phyloP scores from a whole-genome alignment of 2,888 invertebrate genomes.

The Nephrotoma appendiculata region DNA sequence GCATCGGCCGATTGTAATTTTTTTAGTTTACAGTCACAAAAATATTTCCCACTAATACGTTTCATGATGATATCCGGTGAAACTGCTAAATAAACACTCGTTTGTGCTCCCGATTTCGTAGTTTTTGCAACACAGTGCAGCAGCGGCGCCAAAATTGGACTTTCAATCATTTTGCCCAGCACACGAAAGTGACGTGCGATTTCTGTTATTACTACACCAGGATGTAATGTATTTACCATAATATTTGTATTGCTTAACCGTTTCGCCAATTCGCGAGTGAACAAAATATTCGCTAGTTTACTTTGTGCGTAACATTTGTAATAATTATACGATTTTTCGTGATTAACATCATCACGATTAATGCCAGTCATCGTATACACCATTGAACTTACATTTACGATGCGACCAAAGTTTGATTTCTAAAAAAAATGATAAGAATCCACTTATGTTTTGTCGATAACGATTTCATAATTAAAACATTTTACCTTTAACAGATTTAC shows the following conservation, averaged over 20 bases:
- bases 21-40: slow-evolving; percentile 35
- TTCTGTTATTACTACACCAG: slow-evolving; percentile 61
- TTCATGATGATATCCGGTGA: slow-evolving; percentile 37
- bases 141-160: slow-evolving; percentile 34
- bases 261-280: slow-evolving; percentile 52
- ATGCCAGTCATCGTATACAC: slow-evolving; percentile 50
- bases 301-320: slow-evolving; percentile 59
- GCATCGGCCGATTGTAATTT: slow-evolving; percentile 27
- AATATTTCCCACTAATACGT: slow-evolving; percentile 47
- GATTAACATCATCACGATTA: slow-evolving; percentile 55
- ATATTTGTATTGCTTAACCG: slow-evolving; percentile 52
- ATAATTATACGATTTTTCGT: slow-evolving; percentile 44
- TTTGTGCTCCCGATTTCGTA: slow-evolving; percentile 44
- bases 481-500: slow-evolving; percentile 49
- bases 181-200: slow-evolving; percentile 54
- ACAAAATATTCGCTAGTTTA: slow-evolving; percentile 65
- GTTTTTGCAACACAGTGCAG: slow-evolving; percentile 60
- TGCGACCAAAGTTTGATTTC: slow-evolving; percentile 48
- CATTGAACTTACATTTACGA: slow-evolving; percentile 54
- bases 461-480: neutral
- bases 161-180: slow-evolving; percentile 28
- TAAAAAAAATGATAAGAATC: neutral
- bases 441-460: neutral
- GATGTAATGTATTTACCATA: slow-evolving; percentile 62
- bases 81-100: slow-evolving; percentile 44